Percentiles rank a stretch among this genome's conserved stretches.
phyloP scores from a whole-genome alignment of 2,888 invertebrate species.

The Heterodera filipjevi region DNA sequence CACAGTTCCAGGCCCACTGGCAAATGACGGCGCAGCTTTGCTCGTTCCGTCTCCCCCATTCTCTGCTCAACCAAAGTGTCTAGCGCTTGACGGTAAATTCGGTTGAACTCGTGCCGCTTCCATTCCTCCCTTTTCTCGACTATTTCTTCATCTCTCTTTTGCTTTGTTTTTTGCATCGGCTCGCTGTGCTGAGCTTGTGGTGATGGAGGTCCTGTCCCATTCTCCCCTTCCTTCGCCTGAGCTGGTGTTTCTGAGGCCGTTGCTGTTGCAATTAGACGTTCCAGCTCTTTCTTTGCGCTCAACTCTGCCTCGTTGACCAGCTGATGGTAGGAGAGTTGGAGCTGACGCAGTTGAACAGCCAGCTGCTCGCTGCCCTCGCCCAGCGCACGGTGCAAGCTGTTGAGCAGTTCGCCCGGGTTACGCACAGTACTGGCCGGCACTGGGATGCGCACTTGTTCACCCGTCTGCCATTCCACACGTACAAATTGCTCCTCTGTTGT shows the following conservation, averaged over 20 bases:
- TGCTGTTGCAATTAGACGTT: not conserved
- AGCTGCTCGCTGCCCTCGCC: conserved; percentile 12
- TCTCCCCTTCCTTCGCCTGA: not conserved
- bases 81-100: not conserved
- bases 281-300: not conserved
- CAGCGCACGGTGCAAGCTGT: not conserved
- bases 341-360: not conserved
- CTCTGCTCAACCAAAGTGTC: not conserved
- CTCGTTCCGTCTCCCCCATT: not conserved
- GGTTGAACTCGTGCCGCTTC: not conserved
- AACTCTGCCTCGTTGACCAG: not conserved
- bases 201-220: no score
- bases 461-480: conserved; percentile 20
- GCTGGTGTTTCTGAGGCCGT: not conserved
- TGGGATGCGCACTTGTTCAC: not conserved
- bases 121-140: not conserved
- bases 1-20: not conserved
- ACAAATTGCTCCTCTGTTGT: conserved; percentile 20
- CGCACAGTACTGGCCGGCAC: conserved; percentile 2
- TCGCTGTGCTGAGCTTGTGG: not conserved
- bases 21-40: no score
- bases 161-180: not conserved
- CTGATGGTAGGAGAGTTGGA: not conserved
- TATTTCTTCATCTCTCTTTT: not conserved
- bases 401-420: conserved; percentile 4